Conservation (phyloP, 92 coral and sea anemone genomes). For the Porites divaricata region DNA sequence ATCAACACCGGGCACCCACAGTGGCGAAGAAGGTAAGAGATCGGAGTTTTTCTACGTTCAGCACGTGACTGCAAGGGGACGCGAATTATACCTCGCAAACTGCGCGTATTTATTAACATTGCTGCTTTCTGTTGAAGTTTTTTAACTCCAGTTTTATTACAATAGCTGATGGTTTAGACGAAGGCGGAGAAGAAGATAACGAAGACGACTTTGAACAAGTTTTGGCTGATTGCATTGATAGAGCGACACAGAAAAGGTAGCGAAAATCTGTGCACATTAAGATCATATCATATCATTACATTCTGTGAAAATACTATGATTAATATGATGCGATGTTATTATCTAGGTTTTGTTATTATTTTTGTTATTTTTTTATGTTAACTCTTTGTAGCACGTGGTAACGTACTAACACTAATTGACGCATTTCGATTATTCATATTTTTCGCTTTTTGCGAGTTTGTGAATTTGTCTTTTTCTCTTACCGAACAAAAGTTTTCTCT, state of each 20-base stretch:
- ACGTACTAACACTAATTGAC: background rate
- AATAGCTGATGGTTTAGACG: constrained; percentile 65
- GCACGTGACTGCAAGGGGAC: constrained; percentile 26
- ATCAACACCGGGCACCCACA: constrained; percentile 64
- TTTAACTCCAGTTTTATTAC: background rate
- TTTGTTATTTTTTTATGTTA: background rate
- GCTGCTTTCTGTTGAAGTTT: background rate
- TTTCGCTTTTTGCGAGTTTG: background rate
- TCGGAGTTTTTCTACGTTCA: constrained; percentile 2
- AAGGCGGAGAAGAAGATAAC: constrained; percentile 74
- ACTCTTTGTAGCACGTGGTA: constrained; percentile 1
- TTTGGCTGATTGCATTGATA: constrained; percentile 86
- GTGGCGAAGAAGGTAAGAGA: constrained; percentile 87
- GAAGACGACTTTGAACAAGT: constrained; percentile 92
- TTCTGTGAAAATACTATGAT: too few relatives aligned
- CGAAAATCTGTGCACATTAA: too few relatives aligned
- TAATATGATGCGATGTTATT: background rate
- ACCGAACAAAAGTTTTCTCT: background rate
- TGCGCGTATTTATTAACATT: background rate
- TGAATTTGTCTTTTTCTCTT: background rate
- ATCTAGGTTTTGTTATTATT: background rate
- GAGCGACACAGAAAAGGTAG: constrained; percentile 91
- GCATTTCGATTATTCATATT: background rate
- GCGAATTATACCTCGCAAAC: background rate
- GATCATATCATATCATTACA: too few relatives aligned